Percentiles rank a stretch among this genome's conserved stretches.
Evolutionary conservation across 2,113 vertebrate genomes (phyloP).

Genomic region (Anhinga anhinga): DNA sequence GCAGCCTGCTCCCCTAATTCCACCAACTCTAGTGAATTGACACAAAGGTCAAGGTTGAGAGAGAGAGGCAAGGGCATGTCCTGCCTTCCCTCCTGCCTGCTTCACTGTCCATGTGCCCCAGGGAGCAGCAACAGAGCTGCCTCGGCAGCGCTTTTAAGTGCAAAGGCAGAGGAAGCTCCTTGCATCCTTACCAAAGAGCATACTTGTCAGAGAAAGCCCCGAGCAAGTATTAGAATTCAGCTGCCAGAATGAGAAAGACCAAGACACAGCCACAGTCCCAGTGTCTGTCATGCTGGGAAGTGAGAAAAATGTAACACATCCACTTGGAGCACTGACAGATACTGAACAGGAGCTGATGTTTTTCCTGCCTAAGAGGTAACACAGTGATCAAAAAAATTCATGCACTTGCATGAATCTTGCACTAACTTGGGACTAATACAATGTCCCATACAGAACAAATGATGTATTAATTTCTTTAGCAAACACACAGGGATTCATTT

Average conservation of each 20-base stretch:
- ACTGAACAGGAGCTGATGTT: conserved; percentile 26
- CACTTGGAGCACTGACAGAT: conserved; percentile 55
- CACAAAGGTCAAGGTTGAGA: background rate
- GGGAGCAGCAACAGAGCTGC: background rate
- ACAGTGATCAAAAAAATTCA: background rate
- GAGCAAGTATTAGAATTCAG: conserved; percentile 39
- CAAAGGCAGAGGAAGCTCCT: background rate
- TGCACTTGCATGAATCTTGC: background rate
- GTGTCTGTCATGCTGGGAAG: conserved; percentile 54
- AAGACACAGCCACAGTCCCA: conserved; percentile 45
- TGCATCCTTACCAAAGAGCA: background rate
- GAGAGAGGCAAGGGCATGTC: background rate
- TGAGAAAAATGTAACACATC: conserved; percentile 61
- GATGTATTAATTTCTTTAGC: background rate
- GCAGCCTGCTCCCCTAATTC: background rate
- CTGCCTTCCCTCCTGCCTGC: background rate
- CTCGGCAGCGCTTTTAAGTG: background rate
- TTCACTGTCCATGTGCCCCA: background rate
- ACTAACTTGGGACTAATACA: background rate
- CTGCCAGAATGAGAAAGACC: conserved; percentile 58
- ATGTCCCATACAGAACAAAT: background rate
- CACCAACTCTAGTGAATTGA: background rate
- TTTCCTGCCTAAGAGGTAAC: conserved; percentile 31
- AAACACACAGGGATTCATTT: background rate
- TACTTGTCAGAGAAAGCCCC: conserved; percentile 22